Evolutionary conservation across 2,888 invertebrate genomes (phyloP), one percentile per base, ranked within the genome.

Genomic region (Eledone cirrhosa): DNA sequence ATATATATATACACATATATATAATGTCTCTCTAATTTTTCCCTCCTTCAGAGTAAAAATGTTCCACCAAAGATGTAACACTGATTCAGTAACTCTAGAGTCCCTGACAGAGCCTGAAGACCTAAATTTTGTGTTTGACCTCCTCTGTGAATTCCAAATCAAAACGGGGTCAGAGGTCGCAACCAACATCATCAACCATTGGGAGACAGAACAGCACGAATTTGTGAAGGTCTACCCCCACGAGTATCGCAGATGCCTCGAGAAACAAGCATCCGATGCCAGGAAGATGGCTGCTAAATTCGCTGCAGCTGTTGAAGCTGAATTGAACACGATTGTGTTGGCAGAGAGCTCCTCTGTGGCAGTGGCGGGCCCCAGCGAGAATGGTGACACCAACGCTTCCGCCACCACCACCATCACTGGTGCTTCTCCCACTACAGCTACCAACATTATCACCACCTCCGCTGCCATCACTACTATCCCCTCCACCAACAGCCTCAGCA

Each of bases 201-300:
- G 98, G 98, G 93, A 94, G 0, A 92, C 93, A 80, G 93, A 94
- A 79, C 94, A 95, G 72, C 92, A 93, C 47, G 93, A 94, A 90
- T 97, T 99, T 90, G 93, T 97, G 78, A 99, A 99, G 92, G 93
- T 93, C 2, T 99, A 99, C 93, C 99, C 99, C 0, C 95, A 95
- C 88, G 99, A 99, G 89, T 99, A 98, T 92, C 97, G 98, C 89
- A 93, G 95, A 82, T 98, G 95, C 0, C 92, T 99, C 31, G 94
- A 94, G 84, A 94, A 94, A 83, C 88, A 95, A 87, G 87, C 83
- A n/a, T 80, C 80, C 29, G 86, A 85, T 27, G 82, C 80, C 31
- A 83, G 48, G 14, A 27, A 76, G 47, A 41, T 76, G 76, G 33
- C 72, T 7, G 33, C 19, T 41, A 72, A 72, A 72, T 72, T 19